Evolutionary conservation across 1,140 invertebrate species (phyloP).

Genomic region (Zaprionus taronus): DNA sequence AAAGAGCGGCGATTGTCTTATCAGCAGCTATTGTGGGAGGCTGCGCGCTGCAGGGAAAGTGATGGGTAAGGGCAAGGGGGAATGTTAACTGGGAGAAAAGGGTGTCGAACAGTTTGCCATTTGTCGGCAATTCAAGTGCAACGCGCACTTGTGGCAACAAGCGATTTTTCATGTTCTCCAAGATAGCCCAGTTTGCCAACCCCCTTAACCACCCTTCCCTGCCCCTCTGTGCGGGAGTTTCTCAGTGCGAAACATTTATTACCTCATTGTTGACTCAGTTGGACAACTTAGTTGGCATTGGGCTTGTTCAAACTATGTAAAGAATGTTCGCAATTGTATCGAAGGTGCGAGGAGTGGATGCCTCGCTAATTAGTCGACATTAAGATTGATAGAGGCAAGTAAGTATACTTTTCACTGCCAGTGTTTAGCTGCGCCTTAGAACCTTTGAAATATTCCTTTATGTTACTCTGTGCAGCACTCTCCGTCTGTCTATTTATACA

Average conservation of each 20-base stretch:
- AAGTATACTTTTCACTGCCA: background rate
- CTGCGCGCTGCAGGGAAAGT: background rate
- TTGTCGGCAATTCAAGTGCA: constrained; percentile 62
- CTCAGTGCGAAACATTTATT: constrained; percentile 39
- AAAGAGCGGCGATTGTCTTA: constrained; percentile 66
- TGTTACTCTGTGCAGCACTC: no score
- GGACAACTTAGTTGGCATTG: constrained; percentile 24
- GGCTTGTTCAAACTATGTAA: background rate
- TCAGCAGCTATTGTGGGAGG: constrained; percentile 28
- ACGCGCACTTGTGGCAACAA: no score
- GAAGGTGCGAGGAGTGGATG: background rate
- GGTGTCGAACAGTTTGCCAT: constrained; percentile 28
- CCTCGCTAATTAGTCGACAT: background rate
- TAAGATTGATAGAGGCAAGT: background rate
- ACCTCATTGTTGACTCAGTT: constrained; percentile 76
- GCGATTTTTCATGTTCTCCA: constrained; percentile 67
- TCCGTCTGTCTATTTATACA: no score
- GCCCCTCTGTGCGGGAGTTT: background rate
- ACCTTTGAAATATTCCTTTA: no score
- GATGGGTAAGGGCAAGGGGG: no score
- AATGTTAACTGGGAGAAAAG: no score
- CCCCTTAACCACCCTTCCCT: background rate
- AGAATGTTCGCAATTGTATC: constrained; percentile 1
- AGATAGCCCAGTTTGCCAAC: background rate
- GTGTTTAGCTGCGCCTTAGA: background rate